phyloP scores from a whole-genome alignment of 2,797 vertebrate species.

The Falco peregrinus region DNA sequence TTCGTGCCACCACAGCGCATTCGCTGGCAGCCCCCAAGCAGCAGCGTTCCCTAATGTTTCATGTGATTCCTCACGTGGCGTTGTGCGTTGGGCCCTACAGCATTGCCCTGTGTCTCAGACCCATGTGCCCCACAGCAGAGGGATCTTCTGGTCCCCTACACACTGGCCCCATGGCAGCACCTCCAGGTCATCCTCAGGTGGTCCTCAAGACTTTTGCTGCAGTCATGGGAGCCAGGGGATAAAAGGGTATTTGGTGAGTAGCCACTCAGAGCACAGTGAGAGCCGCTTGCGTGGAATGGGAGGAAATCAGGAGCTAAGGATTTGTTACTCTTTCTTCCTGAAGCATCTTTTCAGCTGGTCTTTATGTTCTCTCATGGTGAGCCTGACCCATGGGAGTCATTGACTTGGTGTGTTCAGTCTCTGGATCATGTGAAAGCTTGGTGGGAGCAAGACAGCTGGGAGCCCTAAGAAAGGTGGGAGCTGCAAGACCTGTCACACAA shows the following conservation, averaged over 20 bases:
- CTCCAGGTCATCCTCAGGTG: neutral
- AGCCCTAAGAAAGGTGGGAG: neutral
- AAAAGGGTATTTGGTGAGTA: neutral
- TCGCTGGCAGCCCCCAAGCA: neutral
- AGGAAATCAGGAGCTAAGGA: neutral
- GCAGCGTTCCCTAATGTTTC: neutral
- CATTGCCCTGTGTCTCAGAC: neutral
- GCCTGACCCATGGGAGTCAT: neutral
- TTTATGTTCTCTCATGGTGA: neutral
- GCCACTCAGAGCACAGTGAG: neutral
- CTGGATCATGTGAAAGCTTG: neutral
- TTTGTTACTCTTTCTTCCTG: neutral
- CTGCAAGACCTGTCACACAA: neutral
- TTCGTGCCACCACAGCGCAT: neutral
- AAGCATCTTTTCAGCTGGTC: neutral
- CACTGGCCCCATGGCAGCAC: neutral
- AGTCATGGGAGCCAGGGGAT: neutral
- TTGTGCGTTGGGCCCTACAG: neutral
- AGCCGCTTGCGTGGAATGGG: neutral
- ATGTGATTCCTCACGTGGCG: accelerated
- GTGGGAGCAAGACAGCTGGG: neutral
- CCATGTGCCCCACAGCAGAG: neutral
- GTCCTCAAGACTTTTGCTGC: neutral
- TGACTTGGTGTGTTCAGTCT: neutral
- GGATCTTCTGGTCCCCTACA: neutral